Percentiles rank a stretch among this genome's conserved stretches.
Conservation (phyloP, 2,797 vertebrate species). For the Danio tinwini region DNA sequence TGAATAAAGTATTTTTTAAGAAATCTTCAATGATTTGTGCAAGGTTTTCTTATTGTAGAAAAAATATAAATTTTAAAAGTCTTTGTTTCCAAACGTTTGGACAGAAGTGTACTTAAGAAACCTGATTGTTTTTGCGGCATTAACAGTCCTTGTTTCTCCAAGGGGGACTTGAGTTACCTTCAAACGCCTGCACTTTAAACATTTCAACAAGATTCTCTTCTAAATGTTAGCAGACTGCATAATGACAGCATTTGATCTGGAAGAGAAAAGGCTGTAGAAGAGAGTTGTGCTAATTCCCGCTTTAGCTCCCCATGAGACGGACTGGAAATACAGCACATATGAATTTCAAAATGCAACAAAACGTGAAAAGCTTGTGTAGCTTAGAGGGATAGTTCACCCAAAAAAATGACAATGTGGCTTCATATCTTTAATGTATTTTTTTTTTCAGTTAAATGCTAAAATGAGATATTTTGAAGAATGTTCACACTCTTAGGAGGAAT, state of each 20-base stretch:
- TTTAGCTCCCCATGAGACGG: background rate
- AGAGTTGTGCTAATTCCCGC: background rate
- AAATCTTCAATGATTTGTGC: no score
- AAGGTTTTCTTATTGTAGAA: no score
- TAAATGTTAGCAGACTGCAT: background rate
- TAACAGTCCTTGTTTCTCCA: background rate
- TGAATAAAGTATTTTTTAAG: no score
- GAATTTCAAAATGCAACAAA: background rate
- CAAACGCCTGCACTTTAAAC: background rate
- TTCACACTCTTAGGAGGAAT: no score
- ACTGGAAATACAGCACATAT: background rate
- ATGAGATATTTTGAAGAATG: no score
- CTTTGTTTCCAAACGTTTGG: background rate
- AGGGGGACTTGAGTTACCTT: background rate
- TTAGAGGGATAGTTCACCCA: no score
- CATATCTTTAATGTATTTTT: no score
- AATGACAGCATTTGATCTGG: background rate
- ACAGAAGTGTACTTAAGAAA: background rate
- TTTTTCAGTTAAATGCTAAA: no score
- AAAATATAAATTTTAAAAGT: background rate
- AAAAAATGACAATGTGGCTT: no score
- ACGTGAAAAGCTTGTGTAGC: background rate
- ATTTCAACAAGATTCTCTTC: background rate
- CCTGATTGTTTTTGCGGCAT: background rate
- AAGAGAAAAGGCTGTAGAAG: background rate